These are phyloP conservation scores for Chionis minor DNA, from an alignment of 2,113 vertebrate species.

Conservation along the genomic window DNA sequence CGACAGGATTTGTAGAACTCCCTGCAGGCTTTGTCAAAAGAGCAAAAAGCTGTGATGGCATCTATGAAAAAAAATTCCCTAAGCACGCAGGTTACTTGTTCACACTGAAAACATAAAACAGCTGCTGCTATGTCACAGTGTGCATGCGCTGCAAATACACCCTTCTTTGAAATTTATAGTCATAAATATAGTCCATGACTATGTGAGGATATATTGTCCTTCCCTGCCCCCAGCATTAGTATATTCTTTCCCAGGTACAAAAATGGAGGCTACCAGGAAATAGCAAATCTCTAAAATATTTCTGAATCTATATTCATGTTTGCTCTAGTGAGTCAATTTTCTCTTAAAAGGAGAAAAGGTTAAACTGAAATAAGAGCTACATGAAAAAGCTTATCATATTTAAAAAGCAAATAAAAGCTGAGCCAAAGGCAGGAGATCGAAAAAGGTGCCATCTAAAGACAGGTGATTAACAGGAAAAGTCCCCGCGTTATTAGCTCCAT, in stretches of 20 bases:
- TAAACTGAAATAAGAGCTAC: not conserved
- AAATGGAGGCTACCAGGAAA: not conserved
- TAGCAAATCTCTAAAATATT: not conserved
- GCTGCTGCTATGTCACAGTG: not conserved
- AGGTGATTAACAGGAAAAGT: not conserved
- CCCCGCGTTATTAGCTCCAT: not conserved
- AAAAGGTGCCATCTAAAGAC: not conserved
- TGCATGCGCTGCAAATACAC: not conserved
- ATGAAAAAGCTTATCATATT: not conserved
- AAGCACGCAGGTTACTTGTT: not conserved
- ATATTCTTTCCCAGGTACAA: not conserved
- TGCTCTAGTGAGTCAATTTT: not conserved
- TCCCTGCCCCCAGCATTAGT: not conserved
- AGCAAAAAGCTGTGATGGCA: not conserved
- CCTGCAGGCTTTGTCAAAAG: not conserved
- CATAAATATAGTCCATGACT: not conserved
- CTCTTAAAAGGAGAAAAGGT: not conserved
- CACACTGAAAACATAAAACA: not conserved
- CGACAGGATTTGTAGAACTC: not conserved
- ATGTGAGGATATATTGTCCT: not conserved
- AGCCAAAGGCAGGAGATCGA: not conserved
- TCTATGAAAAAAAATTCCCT: not conserved
- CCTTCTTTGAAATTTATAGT: not conserved
- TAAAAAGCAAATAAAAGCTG: not conserved
- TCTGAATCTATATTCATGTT: not conserved